Base-by-base conservation (phyloP, 2,797 vertebrate genomes). In the Arrhamphus sclerolepis region DNA sequence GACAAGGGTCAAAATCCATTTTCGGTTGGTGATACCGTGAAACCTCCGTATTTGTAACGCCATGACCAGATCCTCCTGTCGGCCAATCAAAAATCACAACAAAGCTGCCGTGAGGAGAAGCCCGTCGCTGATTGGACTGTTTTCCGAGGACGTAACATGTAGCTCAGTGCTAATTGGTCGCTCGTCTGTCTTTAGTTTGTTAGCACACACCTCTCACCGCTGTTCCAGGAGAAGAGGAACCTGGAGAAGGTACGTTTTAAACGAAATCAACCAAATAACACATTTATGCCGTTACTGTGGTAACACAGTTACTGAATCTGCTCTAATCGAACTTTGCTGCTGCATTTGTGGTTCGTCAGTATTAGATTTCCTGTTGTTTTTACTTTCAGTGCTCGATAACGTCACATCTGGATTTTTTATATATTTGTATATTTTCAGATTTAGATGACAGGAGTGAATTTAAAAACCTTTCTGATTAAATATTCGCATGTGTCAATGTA, bases 61-160 rank as follows among this genome's bases (percentile, higher is more conserved):
- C 80, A 88, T 91, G 85, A 89, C 0, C 87, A 87, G 87, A 89
- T 87, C 52, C 52, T 19, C 16, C 41, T 5, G 20, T 29, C 29
- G 65, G 43, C 89, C 89, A 91, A 90, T 90, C 6, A 34, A 53
- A 58, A 28, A 61, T 10, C 21, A 81, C 0, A 59, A 69, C 56
- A 65, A 39, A 26, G 19, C 67, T 86, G 53, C 72, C 74, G 75
- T 82, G 80, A 86, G 65, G 48, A 18, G 0, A 6, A 19, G 0
- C 64, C 8, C 0, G 2, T 14, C 39, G 5, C 31, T 71, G n/a
- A 87, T 84, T 90, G 85, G 86, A 0, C n/a, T 4, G 0, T 0
- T 0, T 1, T 0, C 0, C 0, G 1, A 1, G 64, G 74, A 83
- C 41, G 61, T 42, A 10, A 19, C 0, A 0, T 0, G 10, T 0